These are phyloP conservation scores for Anser brachyrhynchus DNA, from an alignment of 2,113 vertebrate species.

Conservation along the genomic window DNA sequence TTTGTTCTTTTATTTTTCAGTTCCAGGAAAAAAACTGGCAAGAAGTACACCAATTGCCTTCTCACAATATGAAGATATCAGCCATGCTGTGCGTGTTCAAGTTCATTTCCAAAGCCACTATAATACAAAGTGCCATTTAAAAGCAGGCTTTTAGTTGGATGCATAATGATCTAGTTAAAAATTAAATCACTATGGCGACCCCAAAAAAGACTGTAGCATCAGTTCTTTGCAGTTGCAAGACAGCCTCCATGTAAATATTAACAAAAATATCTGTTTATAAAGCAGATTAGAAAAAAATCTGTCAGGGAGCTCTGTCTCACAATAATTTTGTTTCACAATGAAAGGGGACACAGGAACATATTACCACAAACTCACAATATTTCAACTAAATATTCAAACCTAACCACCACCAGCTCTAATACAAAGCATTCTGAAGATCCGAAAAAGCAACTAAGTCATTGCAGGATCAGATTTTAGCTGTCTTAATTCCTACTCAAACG, in stretches of 20 bases:
- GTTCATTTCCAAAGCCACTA: background rate
- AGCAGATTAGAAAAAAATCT: background rate
- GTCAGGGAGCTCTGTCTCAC: background rate
- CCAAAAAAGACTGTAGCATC: background rate
- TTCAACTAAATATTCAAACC: background rate
- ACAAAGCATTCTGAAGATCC: accelerated
- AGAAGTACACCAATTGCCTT: background rate
- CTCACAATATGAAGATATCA: background rate
- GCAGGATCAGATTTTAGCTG: background rate
- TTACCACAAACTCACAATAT: background rate
- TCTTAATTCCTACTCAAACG: background rate
- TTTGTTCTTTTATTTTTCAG: background rate
- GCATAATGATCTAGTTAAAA: background rate
- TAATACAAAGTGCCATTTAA: background rate
- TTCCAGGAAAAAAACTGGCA: background rate
- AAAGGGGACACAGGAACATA: background rate
- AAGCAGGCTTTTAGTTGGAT: background rate
- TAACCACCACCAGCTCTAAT: background rate
- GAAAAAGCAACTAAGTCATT: background rate
- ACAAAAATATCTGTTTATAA: background rate
- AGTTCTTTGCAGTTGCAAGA: background rate
- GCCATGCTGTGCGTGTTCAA: background rate
- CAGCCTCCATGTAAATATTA: background rate
- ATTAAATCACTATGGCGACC: background rate
- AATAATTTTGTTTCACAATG: background rate